Base-by-base conservation (phyloP, 2,797 vertebrate genomes). In the Eulemur rubriventer region DNA sequence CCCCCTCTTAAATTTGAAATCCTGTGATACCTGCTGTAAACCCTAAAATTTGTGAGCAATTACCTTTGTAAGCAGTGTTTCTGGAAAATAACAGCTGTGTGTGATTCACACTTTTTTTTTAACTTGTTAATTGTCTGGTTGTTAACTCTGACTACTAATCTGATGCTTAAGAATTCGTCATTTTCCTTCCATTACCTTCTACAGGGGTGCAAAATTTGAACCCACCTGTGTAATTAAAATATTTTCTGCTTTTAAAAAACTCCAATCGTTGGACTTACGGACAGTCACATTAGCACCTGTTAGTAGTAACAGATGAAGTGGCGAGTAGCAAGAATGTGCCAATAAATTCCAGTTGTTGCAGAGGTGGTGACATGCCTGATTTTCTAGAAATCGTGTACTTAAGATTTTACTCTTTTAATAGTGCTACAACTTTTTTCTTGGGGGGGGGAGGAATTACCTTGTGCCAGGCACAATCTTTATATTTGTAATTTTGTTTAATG, bases 51-150 rank as follows among this genome's bases (percentile, higher is more conserved):
- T 96, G 97, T 96, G 79, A 97, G 97, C 97, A 98, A 97, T 98
- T 98, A 97, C 97, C 95, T 98, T 97, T 82, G 87, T 97, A 97
- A 95, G 96, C 98, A 97, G 89, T 78, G 96, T 96, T 96, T 97
- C 96, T 96, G 94, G 95, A 96, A 97, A 97, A 96, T 94, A 98
- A 97, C 97, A 97, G 97, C 97, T 98, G 97, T 65, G 88, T 97
- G 96, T 93, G 95, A 97, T 88, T 98, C 95, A 81, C 94, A 94
- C 86, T 96, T 96, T 96, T 97, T 95, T 97, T 89, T 86, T 16
- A 96, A 97, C 96, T 96, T 97, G 97, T 96, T 98, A 97, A 97
- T 97, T 97, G 95, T 97, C 97, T 97, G 92, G 94, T 94, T 98
- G 97, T 97, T 98, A 96, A 95, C 97, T 98, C 91, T 94, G 93